Evolutionary conservation across 2,888 invertebrate genomes (phyloP), one percentile per base, ranked within the genome.

Genomic region (Nephrocerus scutellatus): DNA sequence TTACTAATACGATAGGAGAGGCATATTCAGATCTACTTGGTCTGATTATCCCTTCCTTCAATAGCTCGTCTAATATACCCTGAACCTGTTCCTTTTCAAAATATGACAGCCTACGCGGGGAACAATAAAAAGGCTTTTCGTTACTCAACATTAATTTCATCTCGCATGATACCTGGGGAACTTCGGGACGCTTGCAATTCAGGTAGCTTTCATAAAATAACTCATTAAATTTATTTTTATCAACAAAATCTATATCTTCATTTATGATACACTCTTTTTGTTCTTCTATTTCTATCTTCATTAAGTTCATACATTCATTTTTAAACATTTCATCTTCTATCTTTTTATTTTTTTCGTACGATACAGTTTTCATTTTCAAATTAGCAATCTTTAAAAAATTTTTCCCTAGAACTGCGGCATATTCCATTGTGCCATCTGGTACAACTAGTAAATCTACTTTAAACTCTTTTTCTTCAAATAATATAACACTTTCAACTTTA

Each of bases 401-500:
- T 32, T 36, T 42, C 6, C 42, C 41, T 35, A 44, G 37, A 13
- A 46, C 30, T n/a, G 39, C 14, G 7, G 42, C 19, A 30, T 44
- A 41, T 29, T 28, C 10, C 42, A 45, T 49, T 22, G 42, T 42
- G 10, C 23, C 19, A 40, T 45, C 34, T 26, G 43, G 30, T 13
- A 45, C 49, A 3, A 49, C 46, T 31, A 39, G 26, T 7, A 50
- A 29, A 18, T 37, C 24, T 29, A 43, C 24, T 39, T 40, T 31
- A 32, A 43, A 31, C 24, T 20, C 24, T 34, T 39, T 40, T 30
- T 30, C 25, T 16, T 32, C 18, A 30, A 21, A 41, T 12, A 31
- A 28, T 13, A 44, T 39, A 23, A 20, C 23, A 30, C 41, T 31
- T 12, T 33, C 18, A 3, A 44, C 21, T 35, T 45, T 31, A 20